Conservation (phyloP, 2,888 invertebrate species). For the Ormia ochracea region DNA sequence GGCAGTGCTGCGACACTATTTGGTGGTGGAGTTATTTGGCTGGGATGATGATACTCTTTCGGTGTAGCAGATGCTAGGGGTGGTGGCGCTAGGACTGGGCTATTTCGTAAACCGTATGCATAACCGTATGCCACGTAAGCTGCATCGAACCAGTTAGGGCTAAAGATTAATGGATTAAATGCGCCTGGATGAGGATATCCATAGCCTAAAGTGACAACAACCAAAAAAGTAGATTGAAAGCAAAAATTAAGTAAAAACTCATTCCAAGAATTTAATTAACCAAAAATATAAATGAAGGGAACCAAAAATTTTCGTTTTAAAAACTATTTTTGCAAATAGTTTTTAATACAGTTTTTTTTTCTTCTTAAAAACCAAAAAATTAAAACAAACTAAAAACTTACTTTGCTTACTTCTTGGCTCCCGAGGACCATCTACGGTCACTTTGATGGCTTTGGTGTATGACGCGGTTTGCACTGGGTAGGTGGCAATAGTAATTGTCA, state of each 20-base stretch:
- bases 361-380: constrained; percentile 45
- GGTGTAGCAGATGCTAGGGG: constrained; percentile 56
- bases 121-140: constrained; percentile 87
- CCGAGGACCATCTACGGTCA: constrained; percentile 98
- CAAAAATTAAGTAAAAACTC: constrained; percentile 34
- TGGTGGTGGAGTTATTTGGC: constrained; percentile 66
- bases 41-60: constrained; percentile 63
- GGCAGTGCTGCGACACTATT: constrained; percentile 43
- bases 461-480: constrained; percentile 90
- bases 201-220: constrained; percentile 80
- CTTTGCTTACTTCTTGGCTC: constrained; percentile 98
- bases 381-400: constrained; percentile 81
- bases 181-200: constrained; percentile 87
- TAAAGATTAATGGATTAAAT: constrained; percentile 87
- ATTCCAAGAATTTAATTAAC: not conserved
- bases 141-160: constrained; percentile 90
- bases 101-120: constrained; percentile 77
- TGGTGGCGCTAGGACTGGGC: constrained; percentile 60
- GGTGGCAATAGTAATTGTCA: constrained; percentile 92
- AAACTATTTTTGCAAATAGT: constrained; percentile 18
- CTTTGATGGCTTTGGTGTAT: constrained; percentile 98
- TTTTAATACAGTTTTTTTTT: not conserved
- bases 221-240: not conserved
- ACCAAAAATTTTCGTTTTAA: not conserved
- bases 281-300: constrained; percentile 36